Percentiles rank a stretch among this genome's conserved stretches.
phyloP scores from a whole-genome alignment of 2,113 vertebrate genomes.

The Vireo altiloquus region DNA sequence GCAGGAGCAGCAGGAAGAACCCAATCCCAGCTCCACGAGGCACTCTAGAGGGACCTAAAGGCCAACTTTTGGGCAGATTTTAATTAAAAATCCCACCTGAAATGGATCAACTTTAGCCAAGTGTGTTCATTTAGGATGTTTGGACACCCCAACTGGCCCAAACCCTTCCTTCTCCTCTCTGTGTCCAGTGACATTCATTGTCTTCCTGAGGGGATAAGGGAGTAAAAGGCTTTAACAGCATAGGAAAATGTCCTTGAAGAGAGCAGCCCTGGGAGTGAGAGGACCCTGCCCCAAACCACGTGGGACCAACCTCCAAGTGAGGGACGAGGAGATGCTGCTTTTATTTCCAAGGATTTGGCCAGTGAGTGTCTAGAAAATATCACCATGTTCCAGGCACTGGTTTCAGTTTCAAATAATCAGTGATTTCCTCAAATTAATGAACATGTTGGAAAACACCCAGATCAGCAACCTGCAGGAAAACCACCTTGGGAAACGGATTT shows the following conservation, averaged over 20 bases:
- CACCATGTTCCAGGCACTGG: background rate
- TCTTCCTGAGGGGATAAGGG: background rate
- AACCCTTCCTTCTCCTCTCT: background rate
- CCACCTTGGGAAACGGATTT: background rate
- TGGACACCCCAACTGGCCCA: background rate
- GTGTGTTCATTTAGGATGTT: background rate
- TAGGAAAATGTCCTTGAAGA: background rate
- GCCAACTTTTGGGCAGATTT: background rate
- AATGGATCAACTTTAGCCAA: background rate
- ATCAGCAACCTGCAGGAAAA: background rate
- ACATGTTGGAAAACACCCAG: background rate
- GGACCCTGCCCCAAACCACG: background rate
- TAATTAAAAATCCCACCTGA: background rate
- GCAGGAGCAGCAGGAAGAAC: background rate
- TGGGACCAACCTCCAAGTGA: background rate
- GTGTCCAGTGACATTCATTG: fast-evolving
- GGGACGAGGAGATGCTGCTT: background rate
- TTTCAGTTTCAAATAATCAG: background rate
- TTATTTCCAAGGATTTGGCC: background rate
- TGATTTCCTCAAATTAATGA: background rate
- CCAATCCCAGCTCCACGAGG: background rate
- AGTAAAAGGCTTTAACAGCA: background rate
- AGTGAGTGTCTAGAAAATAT: background rate
- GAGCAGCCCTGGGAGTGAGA: background rate
- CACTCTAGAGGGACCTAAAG: background rate